Evolutionary conservation across 2,797 vertebrate genomes (phyloP).

Genomic region (Amblyopsis hoosieri): DNA sequence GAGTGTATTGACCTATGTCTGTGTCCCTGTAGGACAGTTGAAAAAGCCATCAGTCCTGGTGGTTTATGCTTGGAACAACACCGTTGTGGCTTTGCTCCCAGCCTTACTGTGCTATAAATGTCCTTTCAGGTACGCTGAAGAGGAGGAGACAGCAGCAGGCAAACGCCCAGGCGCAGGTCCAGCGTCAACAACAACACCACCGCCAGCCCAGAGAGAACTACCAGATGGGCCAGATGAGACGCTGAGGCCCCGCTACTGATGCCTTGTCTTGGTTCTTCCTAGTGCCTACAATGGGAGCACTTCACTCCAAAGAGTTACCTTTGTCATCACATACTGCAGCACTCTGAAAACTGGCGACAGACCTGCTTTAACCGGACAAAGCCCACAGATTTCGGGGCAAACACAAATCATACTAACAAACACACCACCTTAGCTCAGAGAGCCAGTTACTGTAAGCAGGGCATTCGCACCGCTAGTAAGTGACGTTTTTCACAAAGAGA

Average conservation of each 20-base stretch:
- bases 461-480: constrained; percentile 69
- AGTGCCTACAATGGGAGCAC: constrained; percentile 96
- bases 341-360: constrained; percentile 67
- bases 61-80: too few relatives aligned
- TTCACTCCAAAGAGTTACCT: constrained; percentile 97
- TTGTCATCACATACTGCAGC: constrained; percentile 81
- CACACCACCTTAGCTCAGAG: constrained; percentile 71
- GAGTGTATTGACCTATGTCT: too few relatives aligned
- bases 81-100: not conserved
- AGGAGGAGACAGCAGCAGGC: constrained; percentile 82
- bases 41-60: too few relatives aligned
- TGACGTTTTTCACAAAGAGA: constrained; percentile 53
- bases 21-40: too few relatives aligned
- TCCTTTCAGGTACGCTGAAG: constrained; percentile 87
- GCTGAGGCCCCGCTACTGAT: constrained; percentile 79
- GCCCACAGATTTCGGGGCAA: constrained; percentile 26
- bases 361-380: constrained; percentile 59
- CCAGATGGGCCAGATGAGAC: constrained; percentile 91
- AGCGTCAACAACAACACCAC: constrained; percentile 77
- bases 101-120: constrained; percentile 15
- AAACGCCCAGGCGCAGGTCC: constrained; percentile 75
- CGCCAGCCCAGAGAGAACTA: constrained; percentile 86
- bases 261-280: constrained; percentile 92
- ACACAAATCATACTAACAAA: constrained; percentile 40
- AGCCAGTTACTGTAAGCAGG: constrained; percentile 67